These are phyloP conservation scores for Pseudonaja textilis DNA, from an alignment of 2,113 vertebrate genomes.

Conservation along the genomic window DNA sequence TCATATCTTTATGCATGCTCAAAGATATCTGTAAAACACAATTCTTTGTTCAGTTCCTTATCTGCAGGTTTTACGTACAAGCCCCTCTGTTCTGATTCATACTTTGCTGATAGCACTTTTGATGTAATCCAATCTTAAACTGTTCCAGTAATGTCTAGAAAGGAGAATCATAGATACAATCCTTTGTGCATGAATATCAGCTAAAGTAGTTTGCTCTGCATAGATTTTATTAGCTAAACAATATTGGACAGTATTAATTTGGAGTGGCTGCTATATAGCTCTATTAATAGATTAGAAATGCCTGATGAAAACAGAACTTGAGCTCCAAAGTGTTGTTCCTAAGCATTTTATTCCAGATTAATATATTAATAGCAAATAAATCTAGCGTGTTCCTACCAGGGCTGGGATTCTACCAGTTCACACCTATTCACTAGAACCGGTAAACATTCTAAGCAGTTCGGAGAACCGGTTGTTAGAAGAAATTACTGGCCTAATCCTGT, in stretches of 20 bases:
- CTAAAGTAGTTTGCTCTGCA: not conserved
- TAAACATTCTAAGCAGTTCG: too few species aligned
- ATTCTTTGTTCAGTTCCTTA: not conserved
- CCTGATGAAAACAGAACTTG: not conserved
- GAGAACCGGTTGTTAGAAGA: too few species aligned
- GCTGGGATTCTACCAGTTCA: too few species aligned
- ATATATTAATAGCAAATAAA: not conserved
- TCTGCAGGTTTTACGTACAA: not conserved
- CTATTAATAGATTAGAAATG: not conserved
- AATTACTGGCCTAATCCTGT: too few species aligned
- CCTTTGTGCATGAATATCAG: not conserved
- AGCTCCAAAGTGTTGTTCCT: not conserved
- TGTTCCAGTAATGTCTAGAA: not conserved
- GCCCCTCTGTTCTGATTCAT: not conserved
- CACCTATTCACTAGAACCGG: too few species aligned
- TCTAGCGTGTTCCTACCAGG: not conserved
- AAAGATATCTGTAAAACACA: not conserved
- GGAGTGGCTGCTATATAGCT: not conserved
- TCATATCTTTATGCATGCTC: not conserved
- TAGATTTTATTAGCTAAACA: not conserved
- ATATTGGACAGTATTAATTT: not conserved
- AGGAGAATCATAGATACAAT: not conserved
- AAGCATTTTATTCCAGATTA: not conserved
- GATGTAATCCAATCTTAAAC: not conserved
- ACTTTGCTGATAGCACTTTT: not conserved